Percentiles rank a stretch among this genome's conserved stretches.
Conservation (phyloP, 2,113 vertebrate species). For the Natator depressus region DNA sequence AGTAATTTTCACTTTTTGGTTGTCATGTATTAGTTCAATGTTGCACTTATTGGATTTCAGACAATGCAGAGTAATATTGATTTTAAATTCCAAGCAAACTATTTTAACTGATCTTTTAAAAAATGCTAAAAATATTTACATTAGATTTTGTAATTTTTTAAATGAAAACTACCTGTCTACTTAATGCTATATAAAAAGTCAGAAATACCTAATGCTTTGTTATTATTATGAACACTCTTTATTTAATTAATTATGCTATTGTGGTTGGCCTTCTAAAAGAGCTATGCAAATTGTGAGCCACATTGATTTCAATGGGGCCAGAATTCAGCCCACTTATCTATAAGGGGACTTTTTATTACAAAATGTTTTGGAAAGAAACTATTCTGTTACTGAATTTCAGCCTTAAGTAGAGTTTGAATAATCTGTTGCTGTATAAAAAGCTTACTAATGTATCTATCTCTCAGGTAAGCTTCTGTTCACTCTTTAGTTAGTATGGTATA, state of each 20-base stretch:
- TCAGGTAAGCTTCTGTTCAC: not conserved
- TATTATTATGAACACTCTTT: not conserved
- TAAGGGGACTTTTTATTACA: not conserved
- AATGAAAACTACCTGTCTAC: no score
- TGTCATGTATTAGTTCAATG: no score
- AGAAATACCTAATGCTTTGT: no score
- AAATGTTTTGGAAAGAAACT: not conserved
- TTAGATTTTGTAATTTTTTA: no score
- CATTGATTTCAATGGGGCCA: not conserved
- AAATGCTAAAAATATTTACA: no score
- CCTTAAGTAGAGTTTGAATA: not conserved
- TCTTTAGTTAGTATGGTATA: not conserved
- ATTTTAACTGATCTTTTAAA: no score
- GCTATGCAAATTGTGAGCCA: not conserved
- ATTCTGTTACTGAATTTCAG: not conserved
- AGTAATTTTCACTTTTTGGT: no score
- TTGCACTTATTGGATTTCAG: no score
- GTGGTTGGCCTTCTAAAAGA: not conserved
- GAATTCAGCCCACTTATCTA: not conserved
- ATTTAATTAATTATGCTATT: not conserved
- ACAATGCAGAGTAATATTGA: no score
- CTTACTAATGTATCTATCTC: not conserved
- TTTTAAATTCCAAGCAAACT: no score
- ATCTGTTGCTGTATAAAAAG: not conserved
- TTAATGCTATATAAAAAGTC: no score